Evolutionary conservation across 1,140 invertebrate genomes (phyloP).

Genomic region (Geopemphigus sp.): DNA sequence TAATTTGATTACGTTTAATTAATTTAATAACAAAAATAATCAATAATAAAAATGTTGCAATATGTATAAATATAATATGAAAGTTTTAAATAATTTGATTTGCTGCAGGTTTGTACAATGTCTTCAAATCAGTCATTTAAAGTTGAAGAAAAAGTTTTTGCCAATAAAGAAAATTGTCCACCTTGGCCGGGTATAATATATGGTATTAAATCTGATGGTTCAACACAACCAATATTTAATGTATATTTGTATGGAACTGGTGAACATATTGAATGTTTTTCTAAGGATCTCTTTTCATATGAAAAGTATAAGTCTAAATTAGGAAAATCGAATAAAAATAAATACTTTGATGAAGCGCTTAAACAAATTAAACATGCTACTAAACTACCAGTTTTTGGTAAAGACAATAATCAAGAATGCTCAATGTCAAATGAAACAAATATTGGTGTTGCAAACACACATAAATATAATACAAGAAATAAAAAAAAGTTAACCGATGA

Average conservation of each 20-base stretch:
- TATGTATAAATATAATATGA: no score
- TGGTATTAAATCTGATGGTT: slow-evolving; percentile 60
- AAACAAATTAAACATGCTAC: slow-evolving; percentile 61
- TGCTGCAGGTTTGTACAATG: not conserved
- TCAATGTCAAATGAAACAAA: no score
- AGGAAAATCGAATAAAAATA: slow-evolving; percentile 63
- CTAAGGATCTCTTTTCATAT: slow-evolving; percentile 59
- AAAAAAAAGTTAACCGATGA: no score
- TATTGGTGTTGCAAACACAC: no score
- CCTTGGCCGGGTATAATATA: slow-evolving; percentile 88
- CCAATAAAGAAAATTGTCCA: slow-evolving; percentile 93
- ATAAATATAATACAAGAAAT: no score
- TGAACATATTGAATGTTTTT: slow-evolving; percentile 69
- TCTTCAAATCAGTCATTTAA: not conserved
- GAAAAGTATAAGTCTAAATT: slow-evolving; percentile 66
- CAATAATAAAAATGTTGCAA: no score
- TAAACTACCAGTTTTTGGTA: no score
- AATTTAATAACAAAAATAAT: no score
- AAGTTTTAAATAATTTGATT: no score
- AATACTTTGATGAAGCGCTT: slow-evolving; percentile 68
- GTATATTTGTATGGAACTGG: slow-evolving; percentile 93
- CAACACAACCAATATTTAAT: slow-evolving; percentile 78
- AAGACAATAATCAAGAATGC: no score
- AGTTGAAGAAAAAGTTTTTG: slow-evolving; percentile 78
- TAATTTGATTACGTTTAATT: no score